Evolutionary conservation across 1,140 invertebrate species (phyloP), one percentile per base, ranked within the genome.

Genomic region (Danaus melanippus): DNA sequence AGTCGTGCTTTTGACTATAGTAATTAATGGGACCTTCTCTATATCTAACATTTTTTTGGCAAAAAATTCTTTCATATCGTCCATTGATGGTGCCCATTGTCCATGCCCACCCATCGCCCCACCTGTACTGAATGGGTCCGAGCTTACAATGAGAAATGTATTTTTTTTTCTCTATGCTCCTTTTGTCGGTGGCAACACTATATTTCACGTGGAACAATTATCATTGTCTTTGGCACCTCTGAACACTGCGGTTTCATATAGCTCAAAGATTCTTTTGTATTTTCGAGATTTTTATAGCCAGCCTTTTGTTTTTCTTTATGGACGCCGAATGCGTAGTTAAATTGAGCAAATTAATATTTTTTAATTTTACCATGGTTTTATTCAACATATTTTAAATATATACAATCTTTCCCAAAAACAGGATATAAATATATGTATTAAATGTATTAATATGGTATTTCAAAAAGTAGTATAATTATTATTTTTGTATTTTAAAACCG

Each of bases 201-300:
- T 84, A 84, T 80, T 81, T 86, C 79, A 84, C 67, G 66, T 76
- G 76, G 78, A 73, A 84, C 83, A 84, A 86, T 84, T 83, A 84
- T 80, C 83, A 83, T 86, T 86, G 83, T 86, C 76, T 86, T 86
- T 84, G 75, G 64, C 80, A 79, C 77, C 79, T 79, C 66, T 50
- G 72, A 70, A 69, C 64, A 70, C 58, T 75, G 78, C 64, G 72
- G 76, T 84, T 76, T 66, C 63, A 66, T 70, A 58, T 54, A 64
- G 64, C 67, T 74, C 62, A 61, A 57, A 58, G 57, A 69, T 60
- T 69, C 66, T 62, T 76, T 79, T 81, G 73, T 80, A 46, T 66
- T 60, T 58, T 64, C 54, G 50, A 77, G 64, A 74, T 71, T 74
- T 76, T 80, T 74, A 72, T 62, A 55, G 48, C 49, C 41, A 10